Evolutionary conservation across 2,888 invertebrate species (phyloP).

Genomic region (Andrena camellia): DNA sequence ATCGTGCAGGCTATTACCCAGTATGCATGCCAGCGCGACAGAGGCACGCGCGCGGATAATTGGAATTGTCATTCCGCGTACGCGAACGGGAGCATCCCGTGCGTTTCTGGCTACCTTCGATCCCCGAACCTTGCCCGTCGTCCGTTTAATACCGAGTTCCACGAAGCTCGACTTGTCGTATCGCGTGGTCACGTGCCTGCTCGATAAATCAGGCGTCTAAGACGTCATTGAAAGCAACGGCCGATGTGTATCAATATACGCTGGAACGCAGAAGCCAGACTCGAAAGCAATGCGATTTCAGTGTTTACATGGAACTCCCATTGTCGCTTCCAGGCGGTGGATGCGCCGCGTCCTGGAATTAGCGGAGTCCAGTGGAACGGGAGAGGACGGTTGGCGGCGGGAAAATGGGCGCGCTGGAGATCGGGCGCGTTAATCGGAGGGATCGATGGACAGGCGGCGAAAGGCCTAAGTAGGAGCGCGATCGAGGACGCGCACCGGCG

Average conservation of each 20-base stretch:
- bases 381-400: not conserved
- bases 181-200: conserved; percentile 3
- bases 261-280: not conserved
- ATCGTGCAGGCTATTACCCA: conserved; percentile 35
- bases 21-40: conserved; percentile 28
- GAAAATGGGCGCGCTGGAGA: conserved; percentile 14
- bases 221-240: not conserved
- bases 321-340: not conserved
- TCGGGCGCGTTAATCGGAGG: conserved; percentile 28
- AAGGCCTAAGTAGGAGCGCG: not conserved
- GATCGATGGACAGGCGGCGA: not conserved
- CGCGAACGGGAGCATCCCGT: conserved; percentile 3
- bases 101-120: not conserved
- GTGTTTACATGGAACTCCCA: not conserved
- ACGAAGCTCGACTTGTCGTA: too few species aligned
- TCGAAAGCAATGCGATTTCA: not conserved
- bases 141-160: not conserved
- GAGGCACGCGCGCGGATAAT: conserved; percentile 49
- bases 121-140: conserved; percentile 3
- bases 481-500: conserved; percentile 17
- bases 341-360: not conserved
- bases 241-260: too few species aligned
- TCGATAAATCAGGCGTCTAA: conserved; percentile 50
- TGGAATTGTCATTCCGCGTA: conserved; percentile 42
- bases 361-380: not conserved